These are phyloP conservation scores for Lumbricus terrestris DNA, from an alignment of 2,888 invertebrate genomes.

Conservation along the genomic window DNA sequence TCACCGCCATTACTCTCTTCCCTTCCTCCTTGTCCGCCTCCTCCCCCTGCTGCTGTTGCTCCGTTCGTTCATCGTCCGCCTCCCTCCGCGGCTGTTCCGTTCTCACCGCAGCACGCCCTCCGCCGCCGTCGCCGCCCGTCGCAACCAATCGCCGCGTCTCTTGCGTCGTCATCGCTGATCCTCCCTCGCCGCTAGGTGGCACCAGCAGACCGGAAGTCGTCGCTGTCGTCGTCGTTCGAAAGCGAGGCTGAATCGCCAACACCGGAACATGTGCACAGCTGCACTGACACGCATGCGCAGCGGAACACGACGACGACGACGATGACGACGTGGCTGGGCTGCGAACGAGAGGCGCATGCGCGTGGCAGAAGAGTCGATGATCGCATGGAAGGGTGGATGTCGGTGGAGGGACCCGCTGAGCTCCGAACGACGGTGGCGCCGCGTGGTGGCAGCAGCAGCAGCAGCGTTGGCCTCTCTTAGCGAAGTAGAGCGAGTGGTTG, in stretches of 20 bases:
- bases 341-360: neutral
- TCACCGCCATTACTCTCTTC: neutral
- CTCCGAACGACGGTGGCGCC: too few relatives aligned
- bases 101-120: neutral
- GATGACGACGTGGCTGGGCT: neutral
- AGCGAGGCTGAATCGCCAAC: neutral
- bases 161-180: neutral
- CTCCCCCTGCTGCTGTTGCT: neutral
- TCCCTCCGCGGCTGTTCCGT: neutral
- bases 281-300: constrained; percentile 12
- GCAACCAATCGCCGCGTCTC: neutral
- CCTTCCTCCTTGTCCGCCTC: neutral
- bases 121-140: neutral
- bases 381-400: neutral
- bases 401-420: neutral
- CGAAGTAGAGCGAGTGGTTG: neutral
- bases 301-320: neutral
- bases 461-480: neutral
- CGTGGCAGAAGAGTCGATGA: neutral
- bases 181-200: neutral
- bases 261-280: neutral
- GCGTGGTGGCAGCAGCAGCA: neutral
- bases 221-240: too few relatives aligned
- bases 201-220: neutral
- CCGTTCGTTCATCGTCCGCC: neutral